Conservation (phyloP, 2,113 vertebrate genomes). For the Glaucidium brasilianum region DNA sequence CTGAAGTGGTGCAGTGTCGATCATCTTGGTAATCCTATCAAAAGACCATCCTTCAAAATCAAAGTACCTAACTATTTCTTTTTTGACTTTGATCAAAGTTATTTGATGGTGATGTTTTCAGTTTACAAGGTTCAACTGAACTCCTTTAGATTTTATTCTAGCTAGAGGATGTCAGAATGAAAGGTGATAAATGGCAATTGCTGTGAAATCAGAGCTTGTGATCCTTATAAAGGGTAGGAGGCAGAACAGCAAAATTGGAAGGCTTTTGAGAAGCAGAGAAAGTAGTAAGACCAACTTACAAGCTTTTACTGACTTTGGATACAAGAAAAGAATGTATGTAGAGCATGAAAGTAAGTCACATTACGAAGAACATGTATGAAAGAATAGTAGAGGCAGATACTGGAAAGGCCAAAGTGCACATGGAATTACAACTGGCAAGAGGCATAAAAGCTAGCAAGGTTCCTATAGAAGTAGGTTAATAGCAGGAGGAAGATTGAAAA, state of each 20-base stretch:
- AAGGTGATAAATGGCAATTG: not conserved
- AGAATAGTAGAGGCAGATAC: not conserved
- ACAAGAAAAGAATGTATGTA: not conserved
- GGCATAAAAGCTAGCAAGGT: not conserved
- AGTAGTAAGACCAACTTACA: not conserved
- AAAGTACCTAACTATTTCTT: not conserved
- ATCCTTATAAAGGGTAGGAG: not conserved
- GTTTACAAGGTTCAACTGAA: not conserved
- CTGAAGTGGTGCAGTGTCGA: not conserved
- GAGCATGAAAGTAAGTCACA: not conserved
- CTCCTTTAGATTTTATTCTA: not conserved
- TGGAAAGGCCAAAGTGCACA: not conserved
- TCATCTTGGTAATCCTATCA: rapidly evolving
- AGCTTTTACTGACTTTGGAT: not conserved
- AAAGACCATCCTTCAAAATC: not conserved
- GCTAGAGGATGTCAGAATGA: not conserved
- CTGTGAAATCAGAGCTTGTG: not conserved
- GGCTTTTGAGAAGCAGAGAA: not conserved
- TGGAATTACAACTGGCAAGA: not conserved
- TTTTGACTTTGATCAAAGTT: not conserved
- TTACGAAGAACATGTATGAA: not conserved
- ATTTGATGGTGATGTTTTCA: not conserved
- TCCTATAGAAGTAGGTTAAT: not conserved
- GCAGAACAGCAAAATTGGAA: not conserved
- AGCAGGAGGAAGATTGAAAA: not conserved